Evolutionary conservation across 1,140 invertebrate species (phyloP), one percentile per base, ranked within the genome.

Genomic region (Drosophila ambigua): DNA sequence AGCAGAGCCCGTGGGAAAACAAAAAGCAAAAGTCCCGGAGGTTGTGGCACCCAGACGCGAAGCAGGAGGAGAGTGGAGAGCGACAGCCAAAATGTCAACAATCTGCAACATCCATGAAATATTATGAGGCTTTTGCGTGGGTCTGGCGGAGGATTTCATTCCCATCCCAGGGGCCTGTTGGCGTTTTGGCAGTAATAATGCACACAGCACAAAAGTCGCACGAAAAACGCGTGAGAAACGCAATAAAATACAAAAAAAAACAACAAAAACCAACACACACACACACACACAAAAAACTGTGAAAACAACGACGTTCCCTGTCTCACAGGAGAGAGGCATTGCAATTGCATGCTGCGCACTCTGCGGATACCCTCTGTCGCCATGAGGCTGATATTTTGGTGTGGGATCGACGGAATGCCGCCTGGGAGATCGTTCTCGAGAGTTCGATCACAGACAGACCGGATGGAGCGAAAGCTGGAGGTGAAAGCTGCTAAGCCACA

Each of bases 71-170:
- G 44, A 50, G 26, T 28, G 43, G 43, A 49, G 44, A 50, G 26
- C 39, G 24, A 50, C 59, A 72, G 66, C 61, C 80, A 65, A 76
- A 77, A 85, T 84, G 82, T 87, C 82, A 85, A 82, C 82, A 85
- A 87, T 82, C 78, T 87, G 82, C 82, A 81, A 67, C 74, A 78
- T 74, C 82, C 63, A 85, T 85, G 82, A 85, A 85, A 85, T 87
- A 85, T 85, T 85, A 85, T 87, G 78, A 85, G 78, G 68, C 74
- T 81, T 71, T 73, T 24, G 71, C 44, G 69, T 28, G 51, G 28
- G 6, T 1, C 7, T 0, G 48, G 39, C 9, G 24, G 7, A 0
- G 31, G 31, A 28, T 35, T 9, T 8, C 31, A 11, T 39, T 4
- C 35, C 31, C 8, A 35, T 35, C 11, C 35, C 35, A 8, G 31